A percentile compares a stretch with the other conserved stretches of the same genome.
Evolutionary conservation across 2,113 vertebrate genomes (phyloP).

Genomic region (Tilapia sparmanii): DNA sequence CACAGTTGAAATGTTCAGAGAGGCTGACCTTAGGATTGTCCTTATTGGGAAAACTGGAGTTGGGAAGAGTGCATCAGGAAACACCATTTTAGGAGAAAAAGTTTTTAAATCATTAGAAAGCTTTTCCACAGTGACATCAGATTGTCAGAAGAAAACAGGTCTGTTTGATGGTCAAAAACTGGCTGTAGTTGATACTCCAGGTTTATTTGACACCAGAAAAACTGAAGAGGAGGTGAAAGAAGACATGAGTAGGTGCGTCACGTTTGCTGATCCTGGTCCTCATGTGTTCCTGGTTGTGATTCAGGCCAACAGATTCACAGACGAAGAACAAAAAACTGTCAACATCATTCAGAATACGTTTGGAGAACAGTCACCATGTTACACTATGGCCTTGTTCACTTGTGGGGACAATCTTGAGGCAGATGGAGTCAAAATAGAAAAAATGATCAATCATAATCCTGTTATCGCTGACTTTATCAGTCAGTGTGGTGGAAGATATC

Average conservation of each 20-base stretch:
- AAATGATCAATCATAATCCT: accelerated
- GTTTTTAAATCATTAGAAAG: accelerated
- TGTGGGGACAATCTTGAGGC: accelerated
- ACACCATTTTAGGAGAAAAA: accelerated
- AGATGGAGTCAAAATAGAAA: accelerated
- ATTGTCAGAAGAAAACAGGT: accelerated
- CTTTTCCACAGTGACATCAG: accelerated
- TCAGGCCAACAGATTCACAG: background rate
- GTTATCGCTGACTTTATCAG: accelerated
- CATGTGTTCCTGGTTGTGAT: background rate
- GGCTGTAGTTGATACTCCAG: accelerated
- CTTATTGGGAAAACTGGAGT: accelerated
- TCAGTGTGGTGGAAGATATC: accelerated
- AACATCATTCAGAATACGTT: accelerated
- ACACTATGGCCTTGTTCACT: accelerated
- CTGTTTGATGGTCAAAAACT: accelerated
- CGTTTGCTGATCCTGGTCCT: accelerated
- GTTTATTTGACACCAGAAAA: accelerated
- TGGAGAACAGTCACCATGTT: accelerated
- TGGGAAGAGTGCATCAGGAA: accelerated
- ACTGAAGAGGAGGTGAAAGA: accelerated
- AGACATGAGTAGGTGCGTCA: accelerated
- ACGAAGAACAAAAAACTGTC: accelerated
- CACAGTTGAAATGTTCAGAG: background rate
- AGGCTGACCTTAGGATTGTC: accelerated